phyloP scores from a whole-genome alignment of 2,113 vertebrate species.

The Scopus umbretta region DNA sequence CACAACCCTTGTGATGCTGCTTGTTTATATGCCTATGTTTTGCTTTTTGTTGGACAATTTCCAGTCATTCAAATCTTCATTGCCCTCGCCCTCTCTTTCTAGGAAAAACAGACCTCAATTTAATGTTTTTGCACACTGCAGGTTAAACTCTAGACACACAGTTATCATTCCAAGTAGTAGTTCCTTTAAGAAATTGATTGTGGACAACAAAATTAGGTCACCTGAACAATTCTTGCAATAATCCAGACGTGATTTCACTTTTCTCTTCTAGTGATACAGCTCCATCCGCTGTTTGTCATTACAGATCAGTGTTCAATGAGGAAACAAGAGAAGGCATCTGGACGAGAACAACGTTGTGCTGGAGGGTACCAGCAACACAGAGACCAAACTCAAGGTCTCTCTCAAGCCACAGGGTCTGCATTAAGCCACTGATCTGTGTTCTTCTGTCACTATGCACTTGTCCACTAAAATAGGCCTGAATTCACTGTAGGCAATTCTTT shows the following conservation, averaged over 20 bases:
- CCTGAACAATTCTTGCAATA: neutral
- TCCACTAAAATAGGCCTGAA: neutral
- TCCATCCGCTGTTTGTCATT: neutral
- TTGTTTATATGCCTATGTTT: neutral
- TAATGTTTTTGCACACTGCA: neutral
- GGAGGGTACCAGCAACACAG: neutral
- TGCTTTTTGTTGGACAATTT: neutral
- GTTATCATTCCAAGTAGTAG: neutral
- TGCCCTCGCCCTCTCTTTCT: too few species aligned
- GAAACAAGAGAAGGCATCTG: neutral
- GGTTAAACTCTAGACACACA: neutral
- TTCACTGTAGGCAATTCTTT: neutral
- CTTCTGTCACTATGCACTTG: neutral
- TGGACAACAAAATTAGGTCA: slow-evolving; percentile 8
- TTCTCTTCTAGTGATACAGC: neutral
- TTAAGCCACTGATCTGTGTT: slow-evolving; percentile 25
- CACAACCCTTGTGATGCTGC: neutral
- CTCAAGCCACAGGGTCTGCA: neutral
- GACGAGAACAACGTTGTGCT: neutral
- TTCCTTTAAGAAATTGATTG: neutral
- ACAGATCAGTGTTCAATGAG: neutral
- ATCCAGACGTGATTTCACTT: neutral
- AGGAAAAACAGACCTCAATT: neutral
- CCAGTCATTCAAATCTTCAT: neutral
- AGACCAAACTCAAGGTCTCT: neutral